Percentiles rank a stretch among this genome's conserved stretches.
phyloP scores from a whole-genome alignment of 2,113 vertebrate species.

The Menidia beryllina region DNA sequence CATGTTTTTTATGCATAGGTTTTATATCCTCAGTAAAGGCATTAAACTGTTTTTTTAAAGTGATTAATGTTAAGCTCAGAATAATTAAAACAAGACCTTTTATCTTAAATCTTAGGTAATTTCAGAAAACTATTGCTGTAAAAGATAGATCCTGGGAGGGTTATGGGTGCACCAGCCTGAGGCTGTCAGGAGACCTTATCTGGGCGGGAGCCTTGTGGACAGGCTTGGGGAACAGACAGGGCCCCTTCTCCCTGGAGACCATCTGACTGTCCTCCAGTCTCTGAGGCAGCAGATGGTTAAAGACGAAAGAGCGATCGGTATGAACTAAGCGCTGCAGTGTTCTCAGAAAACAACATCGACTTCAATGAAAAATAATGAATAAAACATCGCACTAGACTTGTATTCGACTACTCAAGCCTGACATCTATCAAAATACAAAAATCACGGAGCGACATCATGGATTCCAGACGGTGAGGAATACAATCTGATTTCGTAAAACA shows the following conservation, averaged over 20 bases:
- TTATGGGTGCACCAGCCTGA: conserved; percentile 37
- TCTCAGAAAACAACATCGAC: conserved; percentile 52
- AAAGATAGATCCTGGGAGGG: conserved; percentile 2
- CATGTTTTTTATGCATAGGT: background rate
- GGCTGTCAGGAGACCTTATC: conserved; percentile 62
- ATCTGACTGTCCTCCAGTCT: conserved; percentile 42
- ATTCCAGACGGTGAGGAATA: conserved; percentile 39
- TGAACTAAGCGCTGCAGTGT: conserved; percentile 19
- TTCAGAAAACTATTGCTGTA: background rate
- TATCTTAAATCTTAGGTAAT: background rate
- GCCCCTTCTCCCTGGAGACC: conserved; percentile 50
- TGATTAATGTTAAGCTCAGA: background rate
- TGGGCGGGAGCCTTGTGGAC: conserved; percentile 49
- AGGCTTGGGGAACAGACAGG: conserved; percentile 47
- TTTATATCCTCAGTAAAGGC: background rate
- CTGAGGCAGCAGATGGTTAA: conserved; percentile 59
- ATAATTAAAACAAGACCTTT: no score
- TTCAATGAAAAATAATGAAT: conserved; percentile 76
- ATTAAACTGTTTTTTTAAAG: background rate
- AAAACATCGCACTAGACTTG: conserved; percentile 75
- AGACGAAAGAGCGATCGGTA: conserved; percentile 38
- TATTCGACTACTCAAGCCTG: conserved; percentile 57
- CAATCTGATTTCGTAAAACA: conserved; percentile 31
- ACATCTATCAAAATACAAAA: conserved; percentile 20
- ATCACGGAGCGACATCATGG: no score